Conservation (phyloP, 2,888 invertebrate genomes). For the Sipha maydis region DNA sequence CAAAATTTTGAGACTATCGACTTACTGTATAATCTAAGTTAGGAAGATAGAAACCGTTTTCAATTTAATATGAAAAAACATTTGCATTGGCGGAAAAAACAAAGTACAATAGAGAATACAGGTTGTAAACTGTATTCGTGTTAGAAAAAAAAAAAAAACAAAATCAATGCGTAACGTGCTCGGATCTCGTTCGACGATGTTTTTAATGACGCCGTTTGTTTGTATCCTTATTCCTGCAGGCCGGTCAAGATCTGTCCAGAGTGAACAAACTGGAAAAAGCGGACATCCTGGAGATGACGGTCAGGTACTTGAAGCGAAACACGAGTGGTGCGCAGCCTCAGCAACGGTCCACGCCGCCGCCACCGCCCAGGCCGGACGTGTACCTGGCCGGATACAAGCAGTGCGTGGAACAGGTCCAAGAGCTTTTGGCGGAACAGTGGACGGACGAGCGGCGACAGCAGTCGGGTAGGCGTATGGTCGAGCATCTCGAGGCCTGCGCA, state of each 20-base stretch:
- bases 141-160: no score
- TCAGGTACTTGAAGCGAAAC: constrained; percentile 54
- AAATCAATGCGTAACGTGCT: no score
- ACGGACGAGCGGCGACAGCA: not conserved
- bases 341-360: not conserved
- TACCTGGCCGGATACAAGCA: constrained; percentile 44
- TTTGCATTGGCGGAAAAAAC: no score
- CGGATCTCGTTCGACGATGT: not conserved
- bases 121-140: no score
- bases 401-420: constrained; percentile 47
- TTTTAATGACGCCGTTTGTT: not conserved
- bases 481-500: constrained; percentile 42
- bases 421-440: constrained; percentile 54
- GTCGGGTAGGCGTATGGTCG: constrained; percentile 45
- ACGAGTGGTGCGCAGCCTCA: not conserved
- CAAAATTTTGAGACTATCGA: no score
- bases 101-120: no score
- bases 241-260: constrained; percentile 56
- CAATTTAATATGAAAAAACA: no score
- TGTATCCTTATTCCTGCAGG: constrained; percentile 32
- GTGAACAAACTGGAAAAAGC: constrained; percentile 62
- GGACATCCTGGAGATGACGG: constrained; percentile 62
- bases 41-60: no score
- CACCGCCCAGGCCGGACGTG: not conserved
- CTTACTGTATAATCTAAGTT: no score